A percentile compares a stretch with the other conserved stretches of the same genome.
Evolutionary conservation across 2,113 vertebrate species (phyloP).

Genomic region (Varanus komodoensis): DNA sequence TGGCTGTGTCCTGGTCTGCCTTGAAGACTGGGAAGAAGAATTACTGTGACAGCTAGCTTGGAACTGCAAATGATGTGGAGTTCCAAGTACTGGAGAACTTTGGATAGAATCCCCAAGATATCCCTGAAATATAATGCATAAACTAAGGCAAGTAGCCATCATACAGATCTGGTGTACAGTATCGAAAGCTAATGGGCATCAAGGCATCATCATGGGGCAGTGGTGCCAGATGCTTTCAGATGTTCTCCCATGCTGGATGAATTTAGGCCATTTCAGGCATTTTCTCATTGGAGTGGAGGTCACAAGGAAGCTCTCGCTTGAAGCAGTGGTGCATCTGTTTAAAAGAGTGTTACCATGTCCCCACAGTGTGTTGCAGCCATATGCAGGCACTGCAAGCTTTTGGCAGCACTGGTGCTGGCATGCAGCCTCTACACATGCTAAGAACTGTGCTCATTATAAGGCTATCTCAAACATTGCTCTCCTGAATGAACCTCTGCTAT

Average conservation of each 20-base stretch:
- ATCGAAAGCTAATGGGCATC: background rate
- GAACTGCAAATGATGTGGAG: background rate
- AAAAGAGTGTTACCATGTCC: background rate
- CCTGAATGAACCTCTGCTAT: no score
- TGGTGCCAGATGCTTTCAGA: background rate
- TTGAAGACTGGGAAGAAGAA: background rate
- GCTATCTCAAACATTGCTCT: background rate
- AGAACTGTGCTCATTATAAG: background rate
- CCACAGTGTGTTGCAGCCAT: background rate
- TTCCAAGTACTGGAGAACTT: background rate
- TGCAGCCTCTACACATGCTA: background rate
- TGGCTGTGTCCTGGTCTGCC: no score
- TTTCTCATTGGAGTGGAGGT: background rate
- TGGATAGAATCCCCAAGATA: background rate
- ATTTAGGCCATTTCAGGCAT: background rate
- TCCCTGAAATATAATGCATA: background rate
- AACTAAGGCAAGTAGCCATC: background rate
- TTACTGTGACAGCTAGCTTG: background rate
- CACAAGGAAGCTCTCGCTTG: background rate
- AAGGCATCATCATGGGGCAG: background rate
- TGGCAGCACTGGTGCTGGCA: background rate
- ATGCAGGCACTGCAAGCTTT: background rate
- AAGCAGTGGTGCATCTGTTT: background rate
- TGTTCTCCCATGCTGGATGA: background rate
- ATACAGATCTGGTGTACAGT: background rate